Base-by-base conservation (phyloP, 2,113 vertebrate genomes). In the Acrocephalus arundinaceus region DNA sequence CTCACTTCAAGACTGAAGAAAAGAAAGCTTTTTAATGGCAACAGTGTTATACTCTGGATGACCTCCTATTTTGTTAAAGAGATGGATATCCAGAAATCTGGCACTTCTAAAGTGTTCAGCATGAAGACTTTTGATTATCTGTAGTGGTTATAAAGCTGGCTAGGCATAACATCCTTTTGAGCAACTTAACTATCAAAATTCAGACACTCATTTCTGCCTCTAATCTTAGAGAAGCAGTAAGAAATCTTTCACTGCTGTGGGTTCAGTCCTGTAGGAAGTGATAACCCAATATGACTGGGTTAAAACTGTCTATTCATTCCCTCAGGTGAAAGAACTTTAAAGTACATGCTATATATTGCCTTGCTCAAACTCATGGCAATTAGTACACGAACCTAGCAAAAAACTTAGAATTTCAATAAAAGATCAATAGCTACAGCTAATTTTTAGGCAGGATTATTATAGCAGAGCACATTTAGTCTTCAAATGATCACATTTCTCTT, bases 391-490 rank as follows among this genome's bases (percentile, higher is more conserved):
- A 95, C 81, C 39, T 54, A 90, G 65, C 7, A 11, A 55, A 30
- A 93, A 79, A 87, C 49, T 90, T 87, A 85, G 15, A 89, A 65
- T 87, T 85, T 90, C 92, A 86, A 51, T 70, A 82, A 59, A 92
- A 87, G 48, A 85, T 37, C 86, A 95, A 75, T 39, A 91, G 90
- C 45, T 93, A 73, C 85, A 79, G 54, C 25, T 82, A 73, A 18
- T 81, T 78, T 59, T 88, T 87, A 91, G 66, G 73, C 13, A 51
- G 59, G 67, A 91, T 76, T 94, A 89, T 72, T 79, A 93, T 0
- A 68, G 77, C 45, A 87, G 95, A 90, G 46, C 90, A 37, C 15
- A 58, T 80, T 61, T 84, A 28, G 54, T 89, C 80, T 95, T 95
- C 52, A 93, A 75, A 89, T 45, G 67, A 93, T 62, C 51, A 28